A percentile compares a stretch with the other conserved stretches of the same genome.
These are phyloP conservation scores for Poecilia gillii DNA, from an alignment of 2,797 vertebrate genomes.

Conservation along the genomic window DNA sequence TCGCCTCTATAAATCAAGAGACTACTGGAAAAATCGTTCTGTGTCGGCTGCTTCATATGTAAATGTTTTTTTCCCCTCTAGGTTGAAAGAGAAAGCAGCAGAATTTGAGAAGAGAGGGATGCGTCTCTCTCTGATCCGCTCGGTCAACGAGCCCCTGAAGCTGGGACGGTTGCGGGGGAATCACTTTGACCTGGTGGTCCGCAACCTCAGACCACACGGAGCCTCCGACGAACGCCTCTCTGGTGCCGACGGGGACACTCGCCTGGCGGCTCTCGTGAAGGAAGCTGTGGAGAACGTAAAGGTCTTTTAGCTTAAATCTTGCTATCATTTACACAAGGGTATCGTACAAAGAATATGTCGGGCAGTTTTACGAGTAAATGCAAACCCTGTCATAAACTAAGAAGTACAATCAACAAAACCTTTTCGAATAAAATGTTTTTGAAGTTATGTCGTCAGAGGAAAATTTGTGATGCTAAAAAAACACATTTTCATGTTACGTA, in stretches of 20 bases:
- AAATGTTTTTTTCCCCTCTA: constrained; percentile 50
- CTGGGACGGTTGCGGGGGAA: constrained; percentile 93
- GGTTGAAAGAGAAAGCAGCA: constrained; percentile 83
- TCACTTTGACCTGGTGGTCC: constrained; percentile 91
- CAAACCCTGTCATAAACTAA: not conserved
- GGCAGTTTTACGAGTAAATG: not conserved
- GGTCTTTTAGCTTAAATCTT: constrained; percentile 73
- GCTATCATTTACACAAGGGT: not conserved
- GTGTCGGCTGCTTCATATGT: not conserved
- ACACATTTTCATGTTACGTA: not conserved
- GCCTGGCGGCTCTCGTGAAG: constrained; percentile 80
- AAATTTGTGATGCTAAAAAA: not conserved
- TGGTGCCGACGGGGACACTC: constrained; percentile 51
- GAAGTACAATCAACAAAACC: too few species aligned
- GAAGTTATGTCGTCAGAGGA: not conserved
- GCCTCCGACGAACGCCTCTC: constrained; percentile 16
- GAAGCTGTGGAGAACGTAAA: constrained; percentile 88
- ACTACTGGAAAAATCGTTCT: not conserved
- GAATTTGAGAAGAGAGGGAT: constrained; percentile 87
- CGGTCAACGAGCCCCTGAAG: constrained; percentile 82
- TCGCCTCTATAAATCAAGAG: not conserved
- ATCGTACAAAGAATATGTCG: not conserved
- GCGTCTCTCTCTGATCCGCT: constrained; percentile 81
- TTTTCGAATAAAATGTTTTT: not conserved
- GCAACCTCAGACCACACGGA: constrained; percentile 80